phyloP scores from a whole-genome alignment of 2,888 invertebrate genomes.

The Polyommatus icarus region DNA sequence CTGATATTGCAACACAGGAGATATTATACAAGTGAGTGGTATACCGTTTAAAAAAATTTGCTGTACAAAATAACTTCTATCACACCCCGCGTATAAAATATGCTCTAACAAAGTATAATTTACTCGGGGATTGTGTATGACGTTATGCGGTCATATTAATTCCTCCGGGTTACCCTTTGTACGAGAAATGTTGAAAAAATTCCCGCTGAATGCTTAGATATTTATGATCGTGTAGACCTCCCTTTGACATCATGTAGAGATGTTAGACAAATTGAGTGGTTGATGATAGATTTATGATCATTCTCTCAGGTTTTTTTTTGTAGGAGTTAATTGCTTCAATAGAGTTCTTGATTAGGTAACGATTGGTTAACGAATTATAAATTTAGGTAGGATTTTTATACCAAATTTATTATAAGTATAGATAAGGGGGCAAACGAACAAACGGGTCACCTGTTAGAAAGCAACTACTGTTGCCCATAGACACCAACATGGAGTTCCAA shows the following conservation, averaged over 20 bases:
- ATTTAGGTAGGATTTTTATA: too few relatives aligned
- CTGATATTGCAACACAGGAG: too few relatives aligned
- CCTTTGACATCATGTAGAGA: neutral
- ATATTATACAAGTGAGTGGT: too few relatives aligned
- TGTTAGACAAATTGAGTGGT: neutral
- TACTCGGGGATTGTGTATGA: constrained; percentile 13
- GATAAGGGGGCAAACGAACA: too few relatives aligned
- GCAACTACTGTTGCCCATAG: too few relatives aligned
- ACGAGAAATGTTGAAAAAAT: constrained; percentile 32
- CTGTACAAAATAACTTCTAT: neutral
- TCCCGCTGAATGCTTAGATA: neutral
- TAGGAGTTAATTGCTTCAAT: too few relatives aligned
- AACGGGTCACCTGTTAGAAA: too few relatives aligned
- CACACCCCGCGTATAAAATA: constrained; percentile 14
- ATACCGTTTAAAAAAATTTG: neutral
- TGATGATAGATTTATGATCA: neutral
- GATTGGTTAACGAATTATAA: too few relatives aligned
- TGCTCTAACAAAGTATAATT: constrained; percentile 2
- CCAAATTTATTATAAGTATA: too few relatives aligned
- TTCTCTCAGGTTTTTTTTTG: too few relatives aligned
- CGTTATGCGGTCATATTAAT: constrained; percentile 37
- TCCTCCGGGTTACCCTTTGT: constrained; percentile 37
- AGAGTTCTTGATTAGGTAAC: too few relatives aligned
- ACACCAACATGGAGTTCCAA: too few relatives aligned
- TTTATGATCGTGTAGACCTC: neutral